Evolutionary conservation across 2,113 vertebrate species (phyloP), one percentile per base, ranked within the genome.

Genomic region (Geothlypis trichas): DNA sequence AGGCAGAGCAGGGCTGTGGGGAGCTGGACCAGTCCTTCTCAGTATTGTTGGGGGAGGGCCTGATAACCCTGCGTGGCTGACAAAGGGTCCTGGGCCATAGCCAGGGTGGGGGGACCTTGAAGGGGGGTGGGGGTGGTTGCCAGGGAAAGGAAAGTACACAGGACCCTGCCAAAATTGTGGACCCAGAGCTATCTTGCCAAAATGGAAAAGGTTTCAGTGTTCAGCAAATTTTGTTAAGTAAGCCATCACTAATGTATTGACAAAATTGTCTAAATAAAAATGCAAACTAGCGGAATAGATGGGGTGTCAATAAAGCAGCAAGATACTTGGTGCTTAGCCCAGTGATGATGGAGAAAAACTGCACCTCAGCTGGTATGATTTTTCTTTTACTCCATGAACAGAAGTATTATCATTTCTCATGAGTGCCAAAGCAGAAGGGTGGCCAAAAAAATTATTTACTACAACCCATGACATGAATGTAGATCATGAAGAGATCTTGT

Each of bases 51-150:
- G 17, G 20, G 7, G 9, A 62, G 21, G 4, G 13, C 3, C n/a
- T 84, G 51, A 39, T 5, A 8, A 10, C 5, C 5, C 33, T 3
- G 1, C 16, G 1, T 5, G 8, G 2, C 7, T 83, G 33, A 39
- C 17, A 55, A n/a, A 15, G 9, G 2, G 11, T 39, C 6, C 27
- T 57, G 17, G n/a, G 27, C 5, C 2, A 9, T 26, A 11, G 28
- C 8, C 33, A 46, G 9, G 5, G 4, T 20, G 2, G 6, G 2
- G 10, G 5, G 0, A n/a, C 4, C 5, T 7, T 5, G 0, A 3
- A 33, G 21, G 8, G 9, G 0, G 2, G 9, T 11, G 7, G 3
- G 0, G 5, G 1, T 1, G 9, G 24, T 51, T 13, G 4, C 13
- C 19, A 11, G 11, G 4, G 10, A 10, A 31, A 46, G 7, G 9